phyloP scores from a whole-genome alignment of 1,140 invertebrate species.

The Centruroides sculpturatus region DNA sequence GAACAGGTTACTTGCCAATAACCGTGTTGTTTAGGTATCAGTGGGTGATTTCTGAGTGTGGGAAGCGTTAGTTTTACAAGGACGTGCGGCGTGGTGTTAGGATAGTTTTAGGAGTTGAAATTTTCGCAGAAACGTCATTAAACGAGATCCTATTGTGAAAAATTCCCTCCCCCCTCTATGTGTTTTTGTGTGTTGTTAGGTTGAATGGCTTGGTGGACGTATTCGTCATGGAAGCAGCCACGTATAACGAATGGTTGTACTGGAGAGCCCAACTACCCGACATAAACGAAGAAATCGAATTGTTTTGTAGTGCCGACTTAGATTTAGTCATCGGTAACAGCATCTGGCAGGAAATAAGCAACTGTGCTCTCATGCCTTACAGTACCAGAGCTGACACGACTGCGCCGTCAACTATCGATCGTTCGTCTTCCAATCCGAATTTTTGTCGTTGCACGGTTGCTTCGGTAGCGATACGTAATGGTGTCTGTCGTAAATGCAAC shows the following conservation, averaged over 20 bases:
- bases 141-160: too few species aligned
- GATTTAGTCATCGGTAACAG: not conserved
- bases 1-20: too few species aligned
- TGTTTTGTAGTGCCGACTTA: not conserved
- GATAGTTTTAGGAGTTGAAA: too few species aligned
- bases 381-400: not conserved
- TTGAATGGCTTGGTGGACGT: too few species aligned
- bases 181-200: too few species aligned
- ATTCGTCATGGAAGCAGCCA: too few species aligned
- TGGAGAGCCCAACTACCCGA: conserved; percentile 8
- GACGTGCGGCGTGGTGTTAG: too few species aligned
- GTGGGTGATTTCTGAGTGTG: too few species aligned
- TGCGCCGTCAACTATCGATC: not conserved
- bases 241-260: conserved; percentile 13
- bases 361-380: not conserved
- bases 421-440: not conserved
- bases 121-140: too few species aligned
- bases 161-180: too few species aligned
- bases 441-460: not conserved
- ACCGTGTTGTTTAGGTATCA: too few species aligned
- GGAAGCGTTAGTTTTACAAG: too few species aligned
- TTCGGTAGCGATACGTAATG: conserved; percentile 1
- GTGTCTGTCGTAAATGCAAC: not conserved
- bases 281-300: conserved; percentile 1
- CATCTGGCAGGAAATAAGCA: not conserved